These are phyloP conservation scores for Paraescarpia echinospica DNA, from an alignment of 1,140 invertebrate genomes.

Conservation along the genomic window DNA sequence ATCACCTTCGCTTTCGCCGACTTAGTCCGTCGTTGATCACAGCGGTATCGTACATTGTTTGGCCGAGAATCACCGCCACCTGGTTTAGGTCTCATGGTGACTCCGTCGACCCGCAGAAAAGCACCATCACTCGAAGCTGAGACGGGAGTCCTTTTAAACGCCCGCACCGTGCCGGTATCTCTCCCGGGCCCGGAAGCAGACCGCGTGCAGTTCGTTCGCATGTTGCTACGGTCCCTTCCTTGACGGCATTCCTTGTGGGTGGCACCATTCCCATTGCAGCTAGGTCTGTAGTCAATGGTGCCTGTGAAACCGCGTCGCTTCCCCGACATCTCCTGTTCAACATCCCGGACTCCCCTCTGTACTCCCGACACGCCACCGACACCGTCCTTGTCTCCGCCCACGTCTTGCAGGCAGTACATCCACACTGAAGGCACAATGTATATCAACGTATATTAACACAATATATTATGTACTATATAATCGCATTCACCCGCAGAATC, in stretches of 20 bases:
- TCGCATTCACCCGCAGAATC: no score
- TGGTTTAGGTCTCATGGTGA: not conserved
- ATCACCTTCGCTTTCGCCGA: not conserved
- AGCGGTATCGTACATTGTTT: not conserved
- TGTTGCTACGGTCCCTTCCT: not conserved
- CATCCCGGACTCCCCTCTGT: not conserved
- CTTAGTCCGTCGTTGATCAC: not conserved
- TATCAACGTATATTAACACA: not conserved
- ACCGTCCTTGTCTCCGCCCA: not conserved
- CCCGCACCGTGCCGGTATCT: no score
- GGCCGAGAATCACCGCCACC: not conserved
- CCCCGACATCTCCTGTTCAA: not conserved
- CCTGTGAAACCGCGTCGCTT: not conserved
- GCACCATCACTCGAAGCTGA: not conserved
- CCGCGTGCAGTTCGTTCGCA: not conserved
- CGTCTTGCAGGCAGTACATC: not conserved
- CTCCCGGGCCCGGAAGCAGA: not conserved
- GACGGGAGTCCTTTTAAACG: not conserved
- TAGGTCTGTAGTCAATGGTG: not conserved
- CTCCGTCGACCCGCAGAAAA: not conserved
- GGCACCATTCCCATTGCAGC: not conserved
- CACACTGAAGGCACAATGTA: not conserved
- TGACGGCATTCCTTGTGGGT: not conserved
- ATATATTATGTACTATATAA: no score
- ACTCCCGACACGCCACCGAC: no score